Conservation (phyloP, 2,797 vertebrate genomes). For the Lindbergichthys nudifrons region DNA sequence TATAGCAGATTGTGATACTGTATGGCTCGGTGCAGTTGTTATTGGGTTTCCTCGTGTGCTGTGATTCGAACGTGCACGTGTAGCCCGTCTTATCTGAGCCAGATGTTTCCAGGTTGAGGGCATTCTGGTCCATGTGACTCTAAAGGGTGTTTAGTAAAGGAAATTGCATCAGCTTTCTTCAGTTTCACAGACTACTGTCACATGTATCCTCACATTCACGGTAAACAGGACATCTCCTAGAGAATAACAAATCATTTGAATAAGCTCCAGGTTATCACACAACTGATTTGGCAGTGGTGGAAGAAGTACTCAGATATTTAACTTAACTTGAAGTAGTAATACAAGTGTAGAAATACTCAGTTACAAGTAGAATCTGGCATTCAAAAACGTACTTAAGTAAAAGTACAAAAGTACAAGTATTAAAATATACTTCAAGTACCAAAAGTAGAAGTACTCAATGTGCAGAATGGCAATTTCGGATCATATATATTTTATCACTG, state of each 20-base stretch:
- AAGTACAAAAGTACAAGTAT: too few species aligned
- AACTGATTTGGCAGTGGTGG: background rate
- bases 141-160: slow-evolving; percentile 56
- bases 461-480: too few species aligned
- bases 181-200: slow-evolving; percentile 60
- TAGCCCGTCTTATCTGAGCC: slow-evolving; percentile 44
- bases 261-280: slow-evolving; percentile 28
- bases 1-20: slow-evolving; percentile 25
- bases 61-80: slow-evolving; percentile 19
- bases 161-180: slow-evolving; percentile 63
- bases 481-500: too few species aligned
- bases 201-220: slow-evolving; percentile 42
- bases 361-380: too few species aligned
- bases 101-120: slow-evolving; percentile 64
- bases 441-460: too few species aligned
- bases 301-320: too few species aligned
- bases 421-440: too few species aligned
- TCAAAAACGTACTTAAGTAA: too few species aligned
- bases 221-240: slow-evolving; percentile 72
- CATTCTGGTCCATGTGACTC: slow-evolving; percentile 17
- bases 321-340: too few species aligned
- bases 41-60: slow-evolving; percentile 11
- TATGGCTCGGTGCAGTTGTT: slow-evolving; percentile 8
- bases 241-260: slow-evolving; percentile 53
- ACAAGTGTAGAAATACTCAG: too few species aligned